Percentiles rank a stretch among this genome's conserved stretches.
These are phyloP conservation scores for Ischnura elegans DNA, from an alignment of 2,888 invertebrate species.

Conservation along the genomic window DNA sequence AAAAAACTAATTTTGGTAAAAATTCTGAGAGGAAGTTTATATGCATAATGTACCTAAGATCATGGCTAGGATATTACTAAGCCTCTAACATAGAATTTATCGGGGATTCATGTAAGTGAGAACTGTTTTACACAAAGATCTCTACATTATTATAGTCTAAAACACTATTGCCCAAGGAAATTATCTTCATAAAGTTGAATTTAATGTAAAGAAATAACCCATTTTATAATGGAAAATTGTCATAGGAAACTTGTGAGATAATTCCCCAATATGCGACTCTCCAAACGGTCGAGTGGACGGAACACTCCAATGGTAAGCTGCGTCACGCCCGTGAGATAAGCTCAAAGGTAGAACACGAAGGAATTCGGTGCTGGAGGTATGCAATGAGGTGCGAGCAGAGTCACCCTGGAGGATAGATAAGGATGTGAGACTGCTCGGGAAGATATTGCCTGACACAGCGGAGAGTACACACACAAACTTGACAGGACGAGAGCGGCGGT, in stretches of 20 bases:
- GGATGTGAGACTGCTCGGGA: background rate
- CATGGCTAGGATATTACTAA: no score
- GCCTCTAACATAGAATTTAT: no score
- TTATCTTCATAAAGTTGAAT: no score
- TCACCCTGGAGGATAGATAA: background rate
- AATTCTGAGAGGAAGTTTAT: no score
- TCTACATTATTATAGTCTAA: no score
- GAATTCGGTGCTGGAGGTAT: background rate
- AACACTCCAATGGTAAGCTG: background rate
- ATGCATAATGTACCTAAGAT: no score
- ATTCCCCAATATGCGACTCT: background rate
- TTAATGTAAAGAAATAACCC: no score
- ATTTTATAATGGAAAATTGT: background rate
- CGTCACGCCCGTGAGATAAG: background rate
- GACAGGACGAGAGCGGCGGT: background rate
- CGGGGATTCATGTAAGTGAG: no score
- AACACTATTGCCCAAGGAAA: no score
- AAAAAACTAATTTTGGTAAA: no score
- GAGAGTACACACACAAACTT: background rate
- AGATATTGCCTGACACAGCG: background rate
- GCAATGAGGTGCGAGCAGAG: background rate
- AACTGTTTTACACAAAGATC: no score
- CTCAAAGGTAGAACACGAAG: background rate
- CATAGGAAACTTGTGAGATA: background rate
- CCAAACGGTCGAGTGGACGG: background rate